A percentile compares a stretch with the other conserved stretches of the same genome.
Conservation (phyloP, 2,888 invertebrate species). For the Cryptocephalus moraei region DNA sequence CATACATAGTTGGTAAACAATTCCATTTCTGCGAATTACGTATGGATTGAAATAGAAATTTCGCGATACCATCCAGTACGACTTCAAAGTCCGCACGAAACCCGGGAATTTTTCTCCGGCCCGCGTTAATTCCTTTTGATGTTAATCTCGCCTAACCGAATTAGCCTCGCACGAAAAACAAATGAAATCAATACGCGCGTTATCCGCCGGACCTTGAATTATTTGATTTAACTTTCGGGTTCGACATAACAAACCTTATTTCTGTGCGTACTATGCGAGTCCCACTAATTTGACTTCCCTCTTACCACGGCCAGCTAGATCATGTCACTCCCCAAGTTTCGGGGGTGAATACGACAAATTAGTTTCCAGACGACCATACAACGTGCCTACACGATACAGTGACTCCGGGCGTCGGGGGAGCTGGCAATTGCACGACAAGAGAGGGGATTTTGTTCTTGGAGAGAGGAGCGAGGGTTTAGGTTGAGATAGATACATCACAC, state of each 20-base stretch:
- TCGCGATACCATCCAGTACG: no score
- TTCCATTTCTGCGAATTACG: no score
- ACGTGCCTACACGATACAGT: slow-evolving; percentile 11
- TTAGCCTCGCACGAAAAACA: slow-evolving; percentile 3
- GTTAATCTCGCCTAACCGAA: background rate
- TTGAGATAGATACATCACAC: no score
- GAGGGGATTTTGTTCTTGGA: no score
- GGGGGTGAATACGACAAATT: slow-evolving; percentile 29
- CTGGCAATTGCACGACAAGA: no score
- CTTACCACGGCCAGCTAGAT: slow-evolving; percentile 18
- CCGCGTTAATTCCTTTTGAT: no score
- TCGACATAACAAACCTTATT: slow-evolving; percentile 11
- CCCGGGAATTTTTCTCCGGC: no score
- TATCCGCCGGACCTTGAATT: slow-evolving; percentile 4
- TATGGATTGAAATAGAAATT: no score
- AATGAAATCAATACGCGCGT: slow-evolving; percentile 3
- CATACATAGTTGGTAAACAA: no score
- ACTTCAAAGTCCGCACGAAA: no score
- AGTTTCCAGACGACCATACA: slow-evolving; percentile 20
- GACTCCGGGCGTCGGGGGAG: background rate
- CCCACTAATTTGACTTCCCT: slow-evolving; percentile 18
- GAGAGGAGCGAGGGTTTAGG: no score
- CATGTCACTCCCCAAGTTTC: slow-evolving; percentile 26
- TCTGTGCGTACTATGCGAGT: slow-evolving; percentile 9
- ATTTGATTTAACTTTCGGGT: slow-evolving; percentile 10